Percentiles rank a stretch among this genome's conserved stretches.
These are phyloP conservation scores for Phyllotis vaccarum DNA, from an alignment of 2,797 vertebrate species.

Conservation along the genomic window DNA sequence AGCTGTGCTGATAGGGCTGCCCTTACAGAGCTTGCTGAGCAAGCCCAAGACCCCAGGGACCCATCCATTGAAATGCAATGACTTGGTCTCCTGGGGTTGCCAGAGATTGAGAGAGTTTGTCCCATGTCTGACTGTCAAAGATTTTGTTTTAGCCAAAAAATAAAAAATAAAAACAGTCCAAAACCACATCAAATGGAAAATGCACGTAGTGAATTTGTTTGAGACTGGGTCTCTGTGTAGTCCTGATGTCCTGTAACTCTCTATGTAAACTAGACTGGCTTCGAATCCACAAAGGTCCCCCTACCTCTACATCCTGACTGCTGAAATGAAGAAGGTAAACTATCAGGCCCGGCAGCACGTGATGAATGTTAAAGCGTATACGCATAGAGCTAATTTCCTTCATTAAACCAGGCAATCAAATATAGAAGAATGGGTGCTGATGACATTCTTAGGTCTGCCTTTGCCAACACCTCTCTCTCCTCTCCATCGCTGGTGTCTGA, in stretches of 20 bases:
- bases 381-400: background rate
- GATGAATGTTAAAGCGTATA: background rate
- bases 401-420: background rate
- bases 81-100: background rate
- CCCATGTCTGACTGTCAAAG: slow-evolving; percentile 2
- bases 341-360: too few species aligned
- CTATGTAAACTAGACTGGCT: background rate
- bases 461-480: background rate
- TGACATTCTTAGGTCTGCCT: background rate
- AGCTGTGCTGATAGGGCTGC: background rate
- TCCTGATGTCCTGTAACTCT: background rate
- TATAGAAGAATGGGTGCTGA: background rate
- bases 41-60: background rate
- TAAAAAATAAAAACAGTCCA: background rate
- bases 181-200: background rate
- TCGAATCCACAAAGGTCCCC: background rate
- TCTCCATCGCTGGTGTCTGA: background rate
- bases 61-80: background rate
- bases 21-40: background rate
- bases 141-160: background rate
- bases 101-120: background rate
- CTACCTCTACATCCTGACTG: background rate
- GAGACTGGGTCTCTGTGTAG: background rate
- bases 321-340: background rate
- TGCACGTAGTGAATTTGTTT: background rate